phyloP scores from a whole-genome alignment of 2,113 vertebrate genomes.

The Menura novaehollandiae region DNA sequence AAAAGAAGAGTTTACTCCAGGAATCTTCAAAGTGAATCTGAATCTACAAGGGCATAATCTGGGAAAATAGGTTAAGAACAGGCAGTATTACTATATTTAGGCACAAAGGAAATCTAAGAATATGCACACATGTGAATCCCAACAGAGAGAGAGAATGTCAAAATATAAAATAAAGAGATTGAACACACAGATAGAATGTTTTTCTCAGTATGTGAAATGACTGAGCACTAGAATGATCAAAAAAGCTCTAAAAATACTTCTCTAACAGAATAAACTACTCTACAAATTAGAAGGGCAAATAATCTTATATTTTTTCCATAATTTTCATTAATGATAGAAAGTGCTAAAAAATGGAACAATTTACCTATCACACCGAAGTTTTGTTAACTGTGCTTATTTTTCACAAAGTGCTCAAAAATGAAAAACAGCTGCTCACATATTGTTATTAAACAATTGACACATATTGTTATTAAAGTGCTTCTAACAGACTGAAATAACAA shows the following conservation, averaged over 20 bases:
- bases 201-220: neutral
- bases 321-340: neutral
- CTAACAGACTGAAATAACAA: neutral
- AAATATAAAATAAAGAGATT: neutral
- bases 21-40: slow-evolving; percentile 33
- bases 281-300: neutral
- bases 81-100: neutral
- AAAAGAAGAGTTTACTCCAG: neutral
- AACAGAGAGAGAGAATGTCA: neutral
- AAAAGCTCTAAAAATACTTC: neutral
- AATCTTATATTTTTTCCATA: neutral
- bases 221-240: neutral
- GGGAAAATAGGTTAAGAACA: slow-evolving; percentile 55
- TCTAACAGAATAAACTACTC: neutral
- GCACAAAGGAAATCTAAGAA: slow-evolving; percentile 42
- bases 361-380: neutral
- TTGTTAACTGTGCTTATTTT: neutral
- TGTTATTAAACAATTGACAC: too few relatives aligned
- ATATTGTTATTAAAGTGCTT: neutral
- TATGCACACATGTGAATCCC: slow-evolving; percentile 4
- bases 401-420: neutral
- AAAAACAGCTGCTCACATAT: neutral
- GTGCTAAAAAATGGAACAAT: neutral
- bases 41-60: neutral
- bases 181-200: neutral